phyloP scores from a whole-genome alignment of 2,797 vertebrate genomes.

The Sebastes diaconus region DNA sequence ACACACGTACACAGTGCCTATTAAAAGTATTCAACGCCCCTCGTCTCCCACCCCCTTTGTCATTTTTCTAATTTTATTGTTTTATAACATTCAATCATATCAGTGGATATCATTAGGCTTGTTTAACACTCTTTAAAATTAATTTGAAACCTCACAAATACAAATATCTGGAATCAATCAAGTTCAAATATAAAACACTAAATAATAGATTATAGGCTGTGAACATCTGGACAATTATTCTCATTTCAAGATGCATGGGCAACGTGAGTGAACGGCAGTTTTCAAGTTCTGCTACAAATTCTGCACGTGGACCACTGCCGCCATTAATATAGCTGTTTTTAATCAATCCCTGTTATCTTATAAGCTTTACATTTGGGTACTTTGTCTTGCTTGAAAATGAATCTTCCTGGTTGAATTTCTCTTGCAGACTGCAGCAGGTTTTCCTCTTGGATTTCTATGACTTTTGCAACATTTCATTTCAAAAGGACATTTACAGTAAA shows the following conservation, averaged over 20 bases:
- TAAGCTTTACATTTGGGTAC: not conserved
- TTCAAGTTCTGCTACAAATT: not conserved
- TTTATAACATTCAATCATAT: not conserved
- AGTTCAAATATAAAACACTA: not conserved
- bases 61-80: not conserved
- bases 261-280: not conserved
- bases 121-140: not conserved
- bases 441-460: not conserved
- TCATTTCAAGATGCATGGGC: not conserved
- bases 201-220: not conserved
- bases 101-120: not conserved
- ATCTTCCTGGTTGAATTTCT: not conserved
- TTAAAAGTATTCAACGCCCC: slow-evolving; percentile 16
- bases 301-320: not conserved
- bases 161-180: not conserved
- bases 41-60: not conserved
- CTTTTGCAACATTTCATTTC: not conserved
- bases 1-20: slow-evolving; percentile 5
- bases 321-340: not conserved
- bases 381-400: not conserved
- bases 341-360: not conserved
- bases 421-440: not conserved
- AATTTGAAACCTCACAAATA: not conserved
- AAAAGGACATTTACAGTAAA: not conserved
- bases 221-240: not conserved